Evolutionary conservation across 2,797 vertebrate genomes (phyloP).

Genomic region (Urosaurus nigricauda): DNA sequence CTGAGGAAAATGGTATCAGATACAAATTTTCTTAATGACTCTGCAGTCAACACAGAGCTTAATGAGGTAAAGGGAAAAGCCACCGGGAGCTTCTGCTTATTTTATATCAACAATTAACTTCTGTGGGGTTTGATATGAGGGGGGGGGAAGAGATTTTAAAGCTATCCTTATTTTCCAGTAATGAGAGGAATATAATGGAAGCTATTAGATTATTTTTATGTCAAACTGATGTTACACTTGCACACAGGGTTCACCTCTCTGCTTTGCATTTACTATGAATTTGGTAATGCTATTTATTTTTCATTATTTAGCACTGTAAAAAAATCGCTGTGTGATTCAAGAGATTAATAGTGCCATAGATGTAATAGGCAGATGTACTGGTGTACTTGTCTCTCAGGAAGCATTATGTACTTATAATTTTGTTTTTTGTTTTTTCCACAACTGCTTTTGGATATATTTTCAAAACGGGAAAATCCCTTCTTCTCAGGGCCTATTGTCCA

Average conservation of each 20-base stretch:
- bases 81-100: slow-evolving; percentile 51
- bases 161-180: slow-evolving; percentile 36
- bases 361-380: not conserved
- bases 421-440: no score
- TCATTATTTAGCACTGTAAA: slow-evolving; percentile 2
- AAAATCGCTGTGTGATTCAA: slow-evolving; percentile 22
- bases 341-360: not conserved
- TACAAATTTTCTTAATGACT: slow-evolving; percentile 53
- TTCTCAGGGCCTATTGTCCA: not conserved
- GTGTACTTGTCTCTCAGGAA: not conserved
- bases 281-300: not conserved
- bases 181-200: slow-evolving; percentile 31
- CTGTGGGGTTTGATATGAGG: slow-evolving; percentile 42
- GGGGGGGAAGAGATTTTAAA: slow-evolving; percentile 30
- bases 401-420: no score
- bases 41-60: slow-evolving; percentile 58
- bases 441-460: not conserved
- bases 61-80: slow-evolving; percentile 69
- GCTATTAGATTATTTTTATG: slow-evolving; percentile 43
- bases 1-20: slow-evolving; percentile 55
- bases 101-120: slow-evolving; percentile 66
- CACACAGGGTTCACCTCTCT: slow-evolving; percentile 26
- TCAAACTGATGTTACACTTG: slow-evolving; percentile 43
- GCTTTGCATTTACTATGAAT: slow-evolving; percentile 29
- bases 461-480: not conserved